Evolutionary conservation across 2,113 vertebrate species (phyloP).

Genomic region (Callipepla californica): DNA sequence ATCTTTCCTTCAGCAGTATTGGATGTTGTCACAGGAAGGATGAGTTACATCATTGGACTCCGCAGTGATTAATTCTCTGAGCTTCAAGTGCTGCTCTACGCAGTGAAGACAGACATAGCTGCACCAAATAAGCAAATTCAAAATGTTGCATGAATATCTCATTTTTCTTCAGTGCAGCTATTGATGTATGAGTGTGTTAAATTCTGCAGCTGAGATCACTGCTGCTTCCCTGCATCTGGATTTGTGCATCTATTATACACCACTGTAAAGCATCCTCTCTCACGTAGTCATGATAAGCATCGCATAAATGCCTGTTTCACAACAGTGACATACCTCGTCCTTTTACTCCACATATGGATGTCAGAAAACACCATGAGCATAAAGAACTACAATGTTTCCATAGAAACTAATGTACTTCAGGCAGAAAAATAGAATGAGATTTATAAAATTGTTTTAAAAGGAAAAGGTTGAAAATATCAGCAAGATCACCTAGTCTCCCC

Average conservation of each 20-base stretch:
- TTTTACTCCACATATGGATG: conserved; percentile 34
- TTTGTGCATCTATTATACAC: not conserved
- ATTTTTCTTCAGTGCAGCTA: not conserved
- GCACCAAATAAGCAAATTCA: not conserved
- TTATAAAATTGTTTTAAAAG: not conserved
- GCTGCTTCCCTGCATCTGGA: not conserved
- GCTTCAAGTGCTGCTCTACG: not conserved
- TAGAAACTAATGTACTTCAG: conserved; percentile 58
- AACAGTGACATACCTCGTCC: conserved; percentile 31
- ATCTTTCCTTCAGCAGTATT: conserved; percentile 28
- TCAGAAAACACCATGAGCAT: conserved; percentile 37
- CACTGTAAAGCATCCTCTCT: not conserved
- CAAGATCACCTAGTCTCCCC: not conserved
- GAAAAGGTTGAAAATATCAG: not conserved
- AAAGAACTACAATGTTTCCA: conserved; percentile 64
- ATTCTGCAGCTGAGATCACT: conserved; percentile 14
- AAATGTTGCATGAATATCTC: not conserved
- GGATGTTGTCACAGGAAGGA: conserved; percentile 20
- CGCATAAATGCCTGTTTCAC: conserved; percentile 38
- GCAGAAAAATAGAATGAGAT: conserved; percentile 30
- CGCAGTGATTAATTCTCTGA: conserved; percentile 27
- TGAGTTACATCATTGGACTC: conserved; percentile 36
- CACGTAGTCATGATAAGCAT: not conserved
- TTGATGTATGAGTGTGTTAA: not conserved
- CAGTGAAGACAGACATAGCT: not conserved